Evolutionary conservation across 2,113 vertebrate genomes (phyloP).

Genomic region (Hypanus sabinus): DNA sequence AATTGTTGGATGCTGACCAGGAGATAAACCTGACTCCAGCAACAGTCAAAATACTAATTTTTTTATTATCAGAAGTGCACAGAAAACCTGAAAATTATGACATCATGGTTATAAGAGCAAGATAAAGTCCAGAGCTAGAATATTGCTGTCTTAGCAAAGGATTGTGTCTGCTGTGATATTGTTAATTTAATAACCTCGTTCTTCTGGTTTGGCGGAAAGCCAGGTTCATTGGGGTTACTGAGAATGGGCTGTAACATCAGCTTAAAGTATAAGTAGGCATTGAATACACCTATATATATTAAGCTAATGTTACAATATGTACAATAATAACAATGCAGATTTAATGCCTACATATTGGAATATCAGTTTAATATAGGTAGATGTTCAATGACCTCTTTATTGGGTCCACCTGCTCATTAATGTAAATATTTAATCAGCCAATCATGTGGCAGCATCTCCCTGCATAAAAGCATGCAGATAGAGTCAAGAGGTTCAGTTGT

Average conservation of each 20-base stretch:
- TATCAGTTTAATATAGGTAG: too few relatives aligned
- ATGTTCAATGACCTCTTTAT: too few relatives aligned
- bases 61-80: not conserved
- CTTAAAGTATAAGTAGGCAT: too few relatives aligned
- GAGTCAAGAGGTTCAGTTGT: too few relatives aligned
- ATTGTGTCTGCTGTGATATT: not conserved
- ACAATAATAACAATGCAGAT: too few relatives aligned
- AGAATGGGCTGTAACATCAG: not conserved
- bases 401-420: too few relatives aligned
- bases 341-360: too few relatives aligned
- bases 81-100: constrained; percentile 17
- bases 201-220: not conserved
- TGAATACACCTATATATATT: too few relatives aligned
- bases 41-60: not conserved
- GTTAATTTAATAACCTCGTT: not conserved
- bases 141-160: constrained; percentile 2
- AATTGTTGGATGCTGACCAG: not conserved
- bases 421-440: too few relatives aligned
- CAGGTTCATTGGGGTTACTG: not conserved
- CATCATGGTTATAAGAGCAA: constrained; percentile 12
- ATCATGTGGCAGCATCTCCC: too few relatives aligned
- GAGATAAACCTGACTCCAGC: constrained; percentile 25
- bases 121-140: not conserved
- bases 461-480: too few relatives aligned
- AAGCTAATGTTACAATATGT: too few relatives aligned